Evolutionary conservation across 2,888 invertebrate species (phyloP), one percentile per base, ranked within the genome.

Genomic region (Fragum whitleyi): DNA sequence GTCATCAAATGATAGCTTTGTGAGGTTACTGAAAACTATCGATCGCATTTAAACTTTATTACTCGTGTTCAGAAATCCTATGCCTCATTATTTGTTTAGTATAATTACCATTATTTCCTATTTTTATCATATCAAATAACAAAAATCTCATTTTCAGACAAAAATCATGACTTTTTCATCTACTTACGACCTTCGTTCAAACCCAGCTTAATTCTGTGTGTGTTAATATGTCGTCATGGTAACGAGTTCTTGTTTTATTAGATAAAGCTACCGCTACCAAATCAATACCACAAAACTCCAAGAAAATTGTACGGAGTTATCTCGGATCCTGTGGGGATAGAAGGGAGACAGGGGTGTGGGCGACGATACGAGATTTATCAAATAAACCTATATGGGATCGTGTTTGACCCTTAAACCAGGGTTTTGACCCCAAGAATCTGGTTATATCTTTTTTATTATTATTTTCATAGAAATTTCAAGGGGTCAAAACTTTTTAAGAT

Each of bases 201-300:
- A 47, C 2, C 47, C 47, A 47, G 57, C 57, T 57, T 57, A 57
- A 57, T 57, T 57, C 57, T 57, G 19, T 26, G 62, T 62, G 62
- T 62, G 62, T 62, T 62, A 62, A 62, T 62, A 62, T 32, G 62
- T 62, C 36, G 36, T 36, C 36, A 62, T 62, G 36, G 62, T 36
- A 62, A 62, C 62, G 62, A 36, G 6, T 62, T 62, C 62, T 62
- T 62, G 62, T 62, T 36, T 36, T 62, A 62, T 36, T 62, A 62
- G 36, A 28, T n/a, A 62, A 62, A 28, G 36, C 36, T 62, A 36
- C n/a, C 9, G 36, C 36, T 28, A 14, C 28, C 62, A 32, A 62
- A 62, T 62, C 62, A 28, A 62, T 62, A 62, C 53, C 7, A 14
- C n/a, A 47, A 47, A 47, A 47, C 47, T n/a, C 39, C 14, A 47